Base-by-base conservation (phyloP, 2,797 vertebrate genomes). In the Myotis vivesi region DNA sequence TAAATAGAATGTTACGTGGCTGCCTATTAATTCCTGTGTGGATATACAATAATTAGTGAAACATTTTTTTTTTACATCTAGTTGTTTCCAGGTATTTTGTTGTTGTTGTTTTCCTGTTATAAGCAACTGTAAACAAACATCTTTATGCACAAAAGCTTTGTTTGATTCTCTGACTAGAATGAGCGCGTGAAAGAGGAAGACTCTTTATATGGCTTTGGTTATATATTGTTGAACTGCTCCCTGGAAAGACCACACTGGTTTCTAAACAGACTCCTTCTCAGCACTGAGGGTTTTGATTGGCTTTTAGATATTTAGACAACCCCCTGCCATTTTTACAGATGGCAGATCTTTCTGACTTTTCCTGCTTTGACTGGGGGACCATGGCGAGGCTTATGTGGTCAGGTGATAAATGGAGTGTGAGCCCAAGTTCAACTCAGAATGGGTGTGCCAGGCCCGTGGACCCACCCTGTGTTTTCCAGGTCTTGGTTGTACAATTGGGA, bases 251-350 rank as follows among this genome's bases (percentile, higher is more conserved):
- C 20, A 11, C 20, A 55, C 25, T 2, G 23, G 64, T 94, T 57
- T 79, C 87, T 88, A 19, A 36, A 25, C 3, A 20, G 82, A 23
- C 72, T 49, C 53, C 49, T 71, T 71, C 22, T 80, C 22, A 30
- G 62, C 57, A 41, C 23, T 81, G 73, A 89, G 51, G 66, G 30
- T 83, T 91, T 53, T 68, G 66, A 41, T 83, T 46, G n/a, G 30
- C 41, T 71, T 92, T 91, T 94, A 66, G 84, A n/a, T 49, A 15
- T 77, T 86, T 72, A 80, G 55, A 68, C 22, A 84, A 17, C n/a
- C 16, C 38, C 44, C 11, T 44, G 38, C 59, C 57, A 62, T 83
- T 88, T 93, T 91, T 30, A 49, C 12, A 59, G 55, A 46, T 64
- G 51, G 69, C 11, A 9, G 5, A 16, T 85, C 46, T 46, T 86